These are phyloP conservation scores for Pholis gunnellus DNA, from an alignment of 2,113 vertebrate genomes.

Conservation along the genomic window DNA sequence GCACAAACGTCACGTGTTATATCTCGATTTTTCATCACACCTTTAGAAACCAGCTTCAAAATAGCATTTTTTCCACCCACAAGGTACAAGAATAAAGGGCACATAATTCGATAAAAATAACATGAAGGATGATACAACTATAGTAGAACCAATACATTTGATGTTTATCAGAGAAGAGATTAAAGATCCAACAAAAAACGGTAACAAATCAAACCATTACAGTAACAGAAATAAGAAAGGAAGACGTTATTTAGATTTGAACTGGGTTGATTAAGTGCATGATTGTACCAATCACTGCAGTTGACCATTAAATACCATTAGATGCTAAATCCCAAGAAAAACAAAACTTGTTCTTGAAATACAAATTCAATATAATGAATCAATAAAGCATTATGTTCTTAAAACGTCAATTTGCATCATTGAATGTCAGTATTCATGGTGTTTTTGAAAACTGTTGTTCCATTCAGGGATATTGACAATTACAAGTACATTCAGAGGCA, in stretches of 20 bases:
- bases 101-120: background rate
- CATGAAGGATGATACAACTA: background rate
- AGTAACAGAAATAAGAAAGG: background rate
- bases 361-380: too few relatives aligned
- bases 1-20: background rate
- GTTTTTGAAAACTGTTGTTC: background rate
- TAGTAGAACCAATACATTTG: background rate
- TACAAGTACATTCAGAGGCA: too few relatives aligned
- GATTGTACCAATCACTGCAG: too few relatives aligned
- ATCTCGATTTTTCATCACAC: background rate
- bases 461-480: too few relatives aligned
- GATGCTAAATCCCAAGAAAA: too few relatives aligned
- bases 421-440: background rate
- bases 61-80: background rate
- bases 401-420: too few relatives aligned
- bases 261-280: background rate
- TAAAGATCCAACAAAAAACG: background rate
- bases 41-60: conserved; percentile 3
- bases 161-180: background rate
- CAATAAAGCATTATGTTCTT: too few relatives aligned
- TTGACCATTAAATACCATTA: too few relatives aligned
- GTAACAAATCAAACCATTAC: background rate
- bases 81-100: background rate
- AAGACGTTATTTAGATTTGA: background rate
- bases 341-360: too few relatives aligned